These are phyloP conservation scores for Thalassaphorura encarpata DNA, from an alignment of 1,140 invertebrate species.

Conservation along the genomic window DNA sequence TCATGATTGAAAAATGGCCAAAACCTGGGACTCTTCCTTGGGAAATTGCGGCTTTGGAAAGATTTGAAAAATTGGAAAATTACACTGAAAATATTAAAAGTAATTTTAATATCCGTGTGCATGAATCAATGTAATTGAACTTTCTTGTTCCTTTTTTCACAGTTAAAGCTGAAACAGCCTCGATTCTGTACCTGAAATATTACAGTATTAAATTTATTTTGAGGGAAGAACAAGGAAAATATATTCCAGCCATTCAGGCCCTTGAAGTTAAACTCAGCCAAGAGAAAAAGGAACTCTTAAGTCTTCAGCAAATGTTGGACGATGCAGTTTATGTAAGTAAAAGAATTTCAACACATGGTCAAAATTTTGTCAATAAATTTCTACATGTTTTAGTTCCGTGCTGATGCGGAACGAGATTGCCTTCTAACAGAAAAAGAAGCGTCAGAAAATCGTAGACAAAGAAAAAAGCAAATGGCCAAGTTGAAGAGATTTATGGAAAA, in stretches of 20 bases:
- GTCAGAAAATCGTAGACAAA: slow-evolving; percentile 14
- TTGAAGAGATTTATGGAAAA: slow-evolving; percentile 23
- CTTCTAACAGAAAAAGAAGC: slow-evolving; percentile 21
- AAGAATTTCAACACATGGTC: not conserved
- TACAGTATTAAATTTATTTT: slow-evolving; percentile 8
- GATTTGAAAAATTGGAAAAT: slow-evolving; percentile 6
- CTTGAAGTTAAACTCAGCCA: slow-evolving; percentile 5
- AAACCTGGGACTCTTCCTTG: slow-evolving; percentile 18
- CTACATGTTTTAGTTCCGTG: slow-evolving; percentile 3
- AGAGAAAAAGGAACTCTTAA: slow-evolving; percentile 7
- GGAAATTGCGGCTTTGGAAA: slow-evolving; percentile 8
- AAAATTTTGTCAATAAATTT: not conserved
- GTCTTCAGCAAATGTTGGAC: slow-evolving; percentile 10
- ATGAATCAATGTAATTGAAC: not conserved
- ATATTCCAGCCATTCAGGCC: slow-evolving; percentile 7
- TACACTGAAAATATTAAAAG: slow-evolving; percentile 16
- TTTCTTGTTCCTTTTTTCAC: not conserved
- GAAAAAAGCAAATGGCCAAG: slow-evolving; percentile 16
- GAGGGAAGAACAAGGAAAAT: slow-evolving; percentile 7
- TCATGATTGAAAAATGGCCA: slow-evolving; percentile 21
- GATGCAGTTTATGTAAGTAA: slow-evolving; percentile 7
- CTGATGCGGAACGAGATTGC: slow-evolving; percentile 12
- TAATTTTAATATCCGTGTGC: not conserved
- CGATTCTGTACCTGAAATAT: slow-evolving; percentile 13
- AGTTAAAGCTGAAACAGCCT: slow-evolving; percentile 12